phyloP scores from a whole-genome alignment of 2,888 invertebrate species.

The Ochropleura plecta region DNA sequence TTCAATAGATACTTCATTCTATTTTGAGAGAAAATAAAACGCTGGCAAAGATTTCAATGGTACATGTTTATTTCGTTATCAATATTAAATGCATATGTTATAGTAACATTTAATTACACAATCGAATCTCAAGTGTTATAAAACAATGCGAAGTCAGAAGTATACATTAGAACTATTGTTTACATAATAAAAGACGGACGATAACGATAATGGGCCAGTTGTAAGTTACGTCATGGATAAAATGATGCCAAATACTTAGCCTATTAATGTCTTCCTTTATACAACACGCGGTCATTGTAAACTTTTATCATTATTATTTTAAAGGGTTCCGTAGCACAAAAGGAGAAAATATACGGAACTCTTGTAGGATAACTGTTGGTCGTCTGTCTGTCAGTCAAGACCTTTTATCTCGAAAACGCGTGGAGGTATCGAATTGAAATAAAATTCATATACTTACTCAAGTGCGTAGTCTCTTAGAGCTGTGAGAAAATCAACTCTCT shows the following conservation, averaged over 20 bases:
- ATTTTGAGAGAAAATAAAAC: background rate
- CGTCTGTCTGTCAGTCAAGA: no score
- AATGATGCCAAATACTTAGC: background rate
- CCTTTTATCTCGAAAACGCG: no score
- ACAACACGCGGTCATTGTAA: background rate
- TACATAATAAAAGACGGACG: conserved; percentile 33
- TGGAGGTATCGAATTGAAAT: no score
- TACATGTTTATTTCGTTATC: conserved; percentile 13
- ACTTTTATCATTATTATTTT: no score
- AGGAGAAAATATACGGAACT: no score
- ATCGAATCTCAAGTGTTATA: conserved; percentile 23
- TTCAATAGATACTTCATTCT: conserved; percentile 23
- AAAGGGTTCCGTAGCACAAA: no score
- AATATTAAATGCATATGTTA: background rate
- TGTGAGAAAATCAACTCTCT: no score
- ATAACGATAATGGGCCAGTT: conserved; percentile 36
- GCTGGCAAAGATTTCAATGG: background rate
- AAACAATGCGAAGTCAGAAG: conserved; percentile 27
- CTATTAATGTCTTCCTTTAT: background rate
- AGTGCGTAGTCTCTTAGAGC: no score
- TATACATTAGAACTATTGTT: conserved; percentile 29
- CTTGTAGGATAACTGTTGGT: no score
- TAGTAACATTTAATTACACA: conserved; percentile 4
- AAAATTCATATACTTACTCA: no score
- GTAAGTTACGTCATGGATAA: conserved; percentile 6